These are phyloP conservation scores for Cephonodes hylas DNA, from an alignment of 2,888 invertebrate genomes.

Conservation along the genomic window DNA sequence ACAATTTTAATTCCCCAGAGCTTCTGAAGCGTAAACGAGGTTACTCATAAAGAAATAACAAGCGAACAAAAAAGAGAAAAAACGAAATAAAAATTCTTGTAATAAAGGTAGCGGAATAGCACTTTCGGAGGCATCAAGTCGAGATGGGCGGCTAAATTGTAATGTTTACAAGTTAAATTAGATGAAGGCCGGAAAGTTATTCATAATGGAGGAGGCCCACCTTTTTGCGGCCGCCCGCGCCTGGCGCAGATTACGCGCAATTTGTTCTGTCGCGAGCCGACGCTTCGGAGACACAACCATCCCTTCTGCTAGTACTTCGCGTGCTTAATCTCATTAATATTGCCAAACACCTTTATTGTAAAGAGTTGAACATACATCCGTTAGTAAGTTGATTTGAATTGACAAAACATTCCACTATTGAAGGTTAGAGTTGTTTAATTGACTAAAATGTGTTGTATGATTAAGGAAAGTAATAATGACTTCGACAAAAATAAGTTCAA, in stretches of 20 bases:
- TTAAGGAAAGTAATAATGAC: too few species aligned
- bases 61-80: conserved; percentile 52
- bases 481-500: too few species aligned
- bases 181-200: conserved; percentile 67
- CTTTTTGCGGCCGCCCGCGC: conserved; percentile 54
- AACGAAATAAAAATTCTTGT: conserved; percentile 60
- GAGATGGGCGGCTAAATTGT: conserved; percentile 71
- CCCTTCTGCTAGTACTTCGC: not conserved
- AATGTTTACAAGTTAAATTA: conserved; percentile 78
- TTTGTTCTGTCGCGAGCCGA: conserved; percentile 42
- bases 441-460: too few species aligned
- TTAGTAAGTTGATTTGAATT: not conserved
- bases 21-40: conserved; percentile 38
- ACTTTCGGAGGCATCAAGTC: conserved; percentile 67
- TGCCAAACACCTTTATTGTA: not conserved
- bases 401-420: too few species aligned
- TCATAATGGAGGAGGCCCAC: conserved; percentile 62
- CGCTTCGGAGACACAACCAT: not conserved
- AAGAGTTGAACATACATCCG: not conserved
- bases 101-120: conserved; percentile 66
- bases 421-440: too few species aligned
- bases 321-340: conserved; percentile 4
- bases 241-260: conserved; percentile 59
- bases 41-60: conserved; percentile 57
- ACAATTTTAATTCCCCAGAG: conserved; percentile 24